These are phyloP conservation scores for Liparis tanakae DNA, from an alignment of 2,797 vertebrate genomes.

Conservation along the genomic window DNA sequence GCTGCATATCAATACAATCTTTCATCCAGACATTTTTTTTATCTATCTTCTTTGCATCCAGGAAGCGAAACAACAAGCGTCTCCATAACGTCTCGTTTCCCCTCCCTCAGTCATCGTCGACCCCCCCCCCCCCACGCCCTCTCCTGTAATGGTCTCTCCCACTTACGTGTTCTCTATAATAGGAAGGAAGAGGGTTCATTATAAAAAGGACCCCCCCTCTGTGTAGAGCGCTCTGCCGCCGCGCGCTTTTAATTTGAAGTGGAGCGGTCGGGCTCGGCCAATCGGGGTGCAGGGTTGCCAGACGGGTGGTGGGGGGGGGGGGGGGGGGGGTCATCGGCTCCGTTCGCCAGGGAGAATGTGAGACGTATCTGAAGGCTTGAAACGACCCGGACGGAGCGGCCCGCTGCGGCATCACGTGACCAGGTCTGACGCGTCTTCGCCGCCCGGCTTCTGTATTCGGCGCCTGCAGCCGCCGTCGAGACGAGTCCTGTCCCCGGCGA, in stretches of 20 bases:
- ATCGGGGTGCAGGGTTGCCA: conserved; percentile 39
- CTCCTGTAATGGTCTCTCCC: conserved; percentile 15
- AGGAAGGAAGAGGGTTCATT: not conserved
- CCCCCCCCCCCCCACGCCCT: not conserved
- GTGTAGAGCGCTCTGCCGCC: conserved; percentile 42
- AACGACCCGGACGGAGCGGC: too few relatives aligned
- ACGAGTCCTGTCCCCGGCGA: conserved; percentile 65
- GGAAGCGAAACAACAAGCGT: not conserved
- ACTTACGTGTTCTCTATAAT: conserved; percentile 5
- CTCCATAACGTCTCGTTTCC: not conserved
- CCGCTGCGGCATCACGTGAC: conserved; percentile 1
- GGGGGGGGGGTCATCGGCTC: too few relatives aligned
- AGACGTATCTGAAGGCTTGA: conserved; percentile 44
- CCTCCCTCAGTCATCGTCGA: not conserved
- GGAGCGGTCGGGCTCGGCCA: conserved; percentile 40
- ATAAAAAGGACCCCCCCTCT: too few relatives aligned
- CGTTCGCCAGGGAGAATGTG: too few relatives aligned
- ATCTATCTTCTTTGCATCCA: too few relatives aligned
- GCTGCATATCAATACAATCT: not conserved
- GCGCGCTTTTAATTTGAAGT: conserved; percentile 52
- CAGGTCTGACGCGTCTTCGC: conserved; percentile 39
- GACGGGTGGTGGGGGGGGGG: too few relatives aligned
- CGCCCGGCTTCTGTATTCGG: conserved; percentile 60
- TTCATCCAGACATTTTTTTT: too few relatives aligned
- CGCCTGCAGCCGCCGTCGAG: conserved; percentile 64